These are phyloP conservation scores for Drosophila subpulchrella DNA, from an alignment of 1,140 invertebrate genomes.

Conservation along the genomic window DNA sequence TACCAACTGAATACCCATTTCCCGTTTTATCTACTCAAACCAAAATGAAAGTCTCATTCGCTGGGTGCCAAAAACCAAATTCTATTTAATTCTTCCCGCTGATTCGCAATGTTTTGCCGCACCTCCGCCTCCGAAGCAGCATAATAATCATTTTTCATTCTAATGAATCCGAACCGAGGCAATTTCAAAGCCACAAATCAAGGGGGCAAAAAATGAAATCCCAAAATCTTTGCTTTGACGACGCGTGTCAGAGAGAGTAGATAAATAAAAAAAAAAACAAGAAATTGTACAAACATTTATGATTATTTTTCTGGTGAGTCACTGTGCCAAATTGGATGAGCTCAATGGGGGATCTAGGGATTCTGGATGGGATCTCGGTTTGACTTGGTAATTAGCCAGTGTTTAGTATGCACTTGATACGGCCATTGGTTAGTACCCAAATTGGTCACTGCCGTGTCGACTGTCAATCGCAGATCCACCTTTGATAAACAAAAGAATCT, in stretches of 20 bases:
- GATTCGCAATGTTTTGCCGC: constrained; percentile 42
- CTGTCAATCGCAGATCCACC: constrained; percentile 27
- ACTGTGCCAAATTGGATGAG: constrained; percentile 25
- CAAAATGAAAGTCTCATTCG: constrained; percentile 22
- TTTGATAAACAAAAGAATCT: constrained; percentile 49
- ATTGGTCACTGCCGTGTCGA: constrained; percentile 12
- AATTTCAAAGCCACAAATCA: constrained; percentile 81
- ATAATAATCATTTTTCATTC: constrained; percentile 64
- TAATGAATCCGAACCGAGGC: constrained; percentile 38
- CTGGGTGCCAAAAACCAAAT: constrained; percentile 33
- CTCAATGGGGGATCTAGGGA: constrained; percentile 26
- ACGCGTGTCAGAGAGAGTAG: constrained; percentile 39
- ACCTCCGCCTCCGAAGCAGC: constrained; percentile 38
- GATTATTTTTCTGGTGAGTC: constrained; percentile 50
- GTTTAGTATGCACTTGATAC: constrained; percentile 35
- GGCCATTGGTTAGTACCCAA: constrained; percentile 22
- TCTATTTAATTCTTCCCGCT: constrained; percentile 54
- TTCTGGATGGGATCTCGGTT: constrained; percentile 5
- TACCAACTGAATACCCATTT: not conserved
- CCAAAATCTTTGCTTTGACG: constrained; percentile 21
- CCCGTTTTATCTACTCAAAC: not conserved
- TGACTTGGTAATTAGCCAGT: constrained; percentile 29
- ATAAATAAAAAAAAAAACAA: constrained; percentile 23
- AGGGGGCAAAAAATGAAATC: constrained; percentile 30
- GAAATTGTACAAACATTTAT: not conserved